A percentile compares a stretch with the other conserved stretches of the same genome.
These are phyloP conservation scores for Brachionus calyciflorus DNA, from an alignment of 1,140 invertebrate species.

Conservation along the genomic window DNA sequence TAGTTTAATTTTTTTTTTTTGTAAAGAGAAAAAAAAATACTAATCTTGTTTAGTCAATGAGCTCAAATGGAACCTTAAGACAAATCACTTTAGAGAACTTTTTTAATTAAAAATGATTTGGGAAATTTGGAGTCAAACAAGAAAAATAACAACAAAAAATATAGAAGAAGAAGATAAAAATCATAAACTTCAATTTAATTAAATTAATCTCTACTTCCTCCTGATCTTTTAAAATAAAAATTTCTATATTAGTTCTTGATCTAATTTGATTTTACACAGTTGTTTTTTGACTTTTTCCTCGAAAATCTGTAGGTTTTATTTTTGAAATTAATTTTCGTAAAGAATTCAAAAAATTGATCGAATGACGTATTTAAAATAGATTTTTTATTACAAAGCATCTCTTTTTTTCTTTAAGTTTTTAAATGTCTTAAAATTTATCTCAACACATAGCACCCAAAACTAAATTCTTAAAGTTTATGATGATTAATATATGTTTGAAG, in stretches of 20 bases:
- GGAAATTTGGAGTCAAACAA: too few relatives aligned
- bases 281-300: conserved; percentile 11
- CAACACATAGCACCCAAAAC: too few relatives aligned
- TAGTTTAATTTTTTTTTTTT: neutral
- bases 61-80: conserved; percentile 16
- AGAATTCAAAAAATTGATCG: too few relatives aligned
- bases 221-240: neutral
- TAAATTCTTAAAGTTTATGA: too few relatives aligned
- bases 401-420: too few relatives aligned
- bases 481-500: too few relatives aligned
- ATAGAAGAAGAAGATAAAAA: neutral
- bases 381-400: too few relatives aligned
- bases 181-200: conserved; percentile 7
- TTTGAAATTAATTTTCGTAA: conserved; percentile 2
- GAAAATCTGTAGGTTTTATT: neutral
- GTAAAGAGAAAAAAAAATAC: neutral
- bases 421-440: too few relatives aligned
- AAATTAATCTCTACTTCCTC: conserved; percentile 33
- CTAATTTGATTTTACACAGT: conserved; percentile 36
- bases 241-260: conserved; percentile 3
- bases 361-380: too few relatives aligned
- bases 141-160: too few relatives aligned
- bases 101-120: conserved; percentile 28
- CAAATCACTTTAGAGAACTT: conserved; percentile 31
- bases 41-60: conserved; percentile 40